These are phyloP conservation scores for Orchesellides sinensis DNA, from an alignment of 2,888 invertebrate genomes.

Conservation along the genomic window DNA sequence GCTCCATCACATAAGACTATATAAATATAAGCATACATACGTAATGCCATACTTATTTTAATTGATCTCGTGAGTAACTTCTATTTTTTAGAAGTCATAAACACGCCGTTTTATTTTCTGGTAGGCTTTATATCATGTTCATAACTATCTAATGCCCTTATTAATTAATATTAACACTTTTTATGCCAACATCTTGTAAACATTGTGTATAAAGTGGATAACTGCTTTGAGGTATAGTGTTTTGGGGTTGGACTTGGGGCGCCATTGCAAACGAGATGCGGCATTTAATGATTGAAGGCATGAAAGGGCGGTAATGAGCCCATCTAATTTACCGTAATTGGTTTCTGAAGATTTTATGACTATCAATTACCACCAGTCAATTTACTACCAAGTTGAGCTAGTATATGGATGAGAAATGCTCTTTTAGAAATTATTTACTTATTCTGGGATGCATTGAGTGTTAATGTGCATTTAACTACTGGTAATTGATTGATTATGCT, in stretches of 20 bases:
- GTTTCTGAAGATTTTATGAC: constrained; percentile 14
- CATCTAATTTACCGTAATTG: background rate
- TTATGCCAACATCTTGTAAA: constrained; percentile 40
- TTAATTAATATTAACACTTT: constrained; percentile 40
- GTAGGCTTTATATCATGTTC: background rate
- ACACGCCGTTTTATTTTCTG: constrained; percentile 14
- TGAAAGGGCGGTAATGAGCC: constrained; percentile 18
- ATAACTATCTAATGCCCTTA: constrained; percentile 14
- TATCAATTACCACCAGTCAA: no score
- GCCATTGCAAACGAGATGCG: background rate
- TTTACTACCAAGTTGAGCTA: no score
- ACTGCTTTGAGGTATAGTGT: no score
- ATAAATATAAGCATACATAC: background rate
- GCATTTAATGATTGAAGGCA: constrained; percentile 20
- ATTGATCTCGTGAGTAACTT: constrained; percentile 46
- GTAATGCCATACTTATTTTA: constrained; percentile 1
- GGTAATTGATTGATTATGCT: no score
- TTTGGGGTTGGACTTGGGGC: background rate
- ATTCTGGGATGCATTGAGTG: no score
- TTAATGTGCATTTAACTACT: no score
- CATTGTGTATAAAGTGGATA: constrained; percentile 26
- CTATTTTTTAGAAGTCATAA: constrained; percentile 40
- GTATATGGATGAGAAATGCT: no score
- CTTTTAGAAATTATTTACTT: no score
- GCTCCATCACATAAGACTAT: background rate